Base-by-base conservation (phyloP, 2,797 vertebrate species). In the Pelochelys cantorii region DNA sequence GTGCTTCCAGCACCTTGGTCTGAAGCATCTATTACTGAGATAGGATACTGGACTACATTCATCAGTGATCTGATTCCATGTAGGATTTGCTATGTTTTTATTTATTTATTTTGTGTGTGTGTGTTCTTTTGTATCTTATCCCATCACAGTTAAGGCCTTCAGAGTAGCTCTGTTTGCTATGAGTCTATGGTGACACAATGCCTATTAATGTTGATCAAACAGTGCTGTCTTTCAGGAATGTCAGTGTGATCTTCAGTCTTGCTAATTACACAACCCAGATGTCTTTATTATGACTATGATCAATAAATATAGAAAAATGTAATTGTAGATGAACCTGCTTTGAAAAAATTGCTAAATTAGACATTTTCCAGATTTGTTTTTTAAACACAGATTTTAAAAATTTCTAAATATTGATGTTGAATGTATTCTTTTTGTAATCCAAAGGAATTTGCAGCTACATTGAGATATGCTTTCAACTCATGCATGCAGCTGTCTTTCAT, bases 301-400 rank as follows among this genome's bases (percentile, higher is more conserved):
- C 96, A 96, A 95, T 96, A 96, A 92, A 88, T 96, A 90, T 85
- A 0, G 11, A 92, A 95, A 88, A 87, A 85, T 89, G 31, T 89
- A 68, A 95, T 83, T 84, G 92, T 81, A 89, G 94, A 83, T 95
- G 93, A 95, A 92, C 94, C 8, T 86, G 79, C 81, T 93, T 71
- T 55, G 65, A 74, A 86, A 79, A 65, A 54, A 37, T 60, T 23
- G 37, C 79, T 82, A 82, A 91, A 85, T 82, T 80, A 88, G 52
- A 0, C 5, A 53, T 42, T 87, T 75, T 4, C 22, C 17, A 42
- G 71, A 23, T 74, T 71, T 37, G 31, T 18, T 71, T 29, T n/a
- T 27, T 18, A 71, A 75, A 65, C 60, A 89, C 89, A 86, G 29
- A 78, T 91, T 95, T 94, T 53, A 90, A 74, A 42, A 80, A 75